Percentiles rank a stretch among this genome's conserved stretches.
Evolutionary conservation across 30 jellyfish, hydroid and myxozoan genomes (phyloP).

Genomic region (Morbakka virulenta): DNA sequence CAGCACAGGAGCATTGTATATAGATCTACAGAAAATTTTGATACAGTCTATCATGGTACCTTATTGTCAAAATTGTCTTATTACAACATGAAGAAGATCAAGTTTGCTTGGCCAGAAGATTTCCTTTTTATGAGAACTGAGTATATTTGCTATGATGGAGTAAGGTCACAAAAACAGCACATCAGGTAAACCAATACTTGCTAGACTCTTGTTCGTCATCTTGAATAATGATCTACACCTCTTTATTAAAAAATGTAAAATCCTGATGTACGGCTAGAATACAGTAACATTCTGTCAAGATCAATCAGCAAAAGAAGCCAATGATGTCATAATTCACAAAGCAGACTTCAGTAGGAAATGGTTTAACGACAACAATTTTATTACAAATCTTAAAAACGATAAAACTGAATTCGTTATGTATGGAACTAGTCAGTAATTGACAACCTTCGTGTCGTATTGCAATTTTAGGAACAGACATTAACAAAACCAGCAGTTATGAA

Average conservation of each 20-base stretch:
- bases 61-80: slow-evolving; percentile 14
- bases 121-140: slow-evolving; percentile 33
- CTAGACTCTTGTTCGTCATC: slow-evolving; percentile 53
- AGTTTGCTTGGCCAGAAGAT: slow-evolving; percentile 41
- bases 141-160: slow-evolving; percentile 58
- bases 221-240: slow-evolving; percentile 5
- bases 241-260: not conserved
- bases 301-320: not conserved
- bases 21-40: slow-evolving; percentile 35
- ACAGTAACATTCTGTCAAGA: not conserved
- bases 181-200: slow-evolving; percentile 53
- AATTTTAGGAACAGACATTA: not conserved
- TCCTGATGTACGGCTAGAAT: not conserved
- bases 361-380: not conserved
- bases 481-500: not conserved
- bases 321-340: not conserved
- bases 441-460: not conserved
- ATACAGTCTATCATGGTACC: slow-evolving; percentile 37
- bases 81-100: slow-evolving; percentile 37
- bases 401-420: not conserved
- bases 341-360: not conserved
- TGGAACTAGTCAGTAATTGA: not conserved
- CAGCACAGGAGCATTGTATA: slow-evolving; percentile 51
- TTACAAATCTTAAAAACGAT: not conserved
- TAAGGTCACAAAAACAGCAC: slow-evolving; percentile 57